These are phyloP conservation scores for Apostichopus parvimensis DNA, from an alignment of 35 echinoderm and acorn worm species.

Conservation along the genomic window DNA sequence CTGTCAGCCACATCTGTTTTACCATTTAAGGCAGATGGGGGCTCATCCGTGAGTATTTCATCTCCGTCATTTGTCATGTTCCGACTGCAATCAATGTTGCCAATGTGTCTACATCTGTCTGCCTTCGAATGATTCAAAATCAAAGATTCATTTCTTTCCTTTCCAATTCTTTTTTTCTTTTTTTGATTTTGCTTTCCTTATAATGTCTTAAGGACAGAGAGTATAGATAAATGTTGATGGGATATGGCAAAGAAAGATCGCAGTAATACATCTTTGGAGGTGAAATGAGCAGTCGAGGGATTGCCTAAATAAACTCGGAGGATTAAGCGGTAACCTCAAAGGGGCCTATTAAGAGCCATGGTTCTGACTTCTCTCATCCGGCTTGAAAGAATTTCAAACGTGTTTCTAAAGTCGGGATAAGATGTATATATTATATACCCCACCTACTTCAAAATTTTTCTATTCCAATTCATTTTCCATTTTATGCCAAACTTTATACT, in stretches of 20 bases:
- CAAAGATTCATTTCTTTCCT: not conserved
- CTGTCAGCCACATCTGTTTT: constrained; percentile 89
- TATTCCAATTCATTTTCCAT: too few relatives aligned
- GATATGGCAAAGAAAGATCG: constrained; percentile 21
- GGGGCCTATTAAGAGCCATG: not conserved
- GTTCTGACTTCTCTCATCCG: too few relatives aligned
- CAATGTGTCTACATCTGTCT: constrained; percentile 24
- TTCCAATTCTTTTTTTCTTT: not conserved
- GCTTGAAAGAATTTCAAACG: too few relatives aligned
- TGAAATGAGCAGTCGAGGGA: not conserved
- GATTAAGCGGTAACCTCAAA: constrained; percentile 13
- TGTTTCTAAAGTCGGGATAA: not conserved
- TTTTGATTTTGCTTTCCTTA: not conserved
- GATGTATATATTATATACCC: too few relatives aligned
- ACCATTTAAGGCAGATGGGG: constrained; percentile 77
- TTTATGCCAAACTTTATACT: too few relatives aligned
- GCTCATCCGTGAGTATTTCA: constrained; percentile 91
- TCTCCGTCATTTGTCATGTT: constrained; percentile 6
- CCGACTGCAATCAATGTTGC: not conserved
- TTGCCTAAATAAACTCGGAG: not conserved
- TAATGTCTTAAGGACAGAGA: not conserved
- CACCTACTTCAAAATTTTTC: too few relatives aligned
- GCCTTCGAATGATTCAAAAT: constrained; percentile 1
- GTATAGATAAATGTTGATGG: constrained; percentile 27
- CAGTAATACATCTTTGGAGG: constrained; percentile 8